Evolutionary conservation across 1,140 invertebrate genomes (phyloP), one percentile per base, ranked within the genome.

Genomic region (Euwallacea similis): DNA sequence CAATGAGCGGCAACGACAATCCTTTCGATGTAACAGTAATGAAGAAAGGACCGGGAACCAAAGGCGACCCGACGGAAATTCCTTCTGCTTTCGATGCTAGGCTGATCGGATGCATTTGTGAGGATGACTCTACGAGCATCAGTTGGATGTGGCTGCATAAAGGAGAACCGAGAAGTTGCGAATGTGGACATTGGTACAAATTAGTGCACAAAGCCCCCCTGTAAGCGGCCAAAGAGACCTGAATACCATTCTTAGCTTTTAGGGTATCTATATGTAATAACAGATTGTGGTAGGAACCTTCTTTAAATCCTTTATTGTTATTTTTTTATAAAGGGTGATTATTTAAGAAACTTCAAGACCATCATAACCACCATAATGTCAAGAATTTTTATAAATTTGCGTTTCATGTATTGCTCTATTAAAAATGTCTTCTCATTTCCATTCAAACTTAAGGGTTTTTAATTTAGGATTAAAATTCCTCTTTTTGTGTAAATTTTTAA

Each of bases 161-260:
- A 81, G 96, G 93, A 13, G 87, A 90, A 74, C 89, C 94, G 46
- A 93, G 93, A 77, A 90, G 97, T 72, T 99, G 97, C 79, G 91
- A 92, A 79, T 98, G 97, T 83, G 97, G 97, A 47, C 88, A 97
- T 81, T 99, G 95, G 95, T 99, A 96, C 85, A 95, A 97, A 85
- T 84, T 98, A 73, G 87, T 90, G 47, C 89, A 94, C 77, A 90
- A 88, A 81, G 82, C 85, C 66, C 85, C 87, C 76, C 77, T 89
- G 77, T 91, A 90, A 89, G 70, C 43, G 43, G 42, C 4, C 21
- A 33, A 33, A 33, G 21, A 33, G 21, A 33, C 21, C 21, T 33
- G 21, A 33, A 33, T 33, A 33, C 4, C 21, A 33, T 33, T 33
- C 21, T 33, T 33, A 33, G 21, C 21, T 33, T 33, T 33, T 33